Evolutionary conservation across 2,797 vertebrate genomes (phyloP).

Genomic region (Hyperoplus immaculatus): DNA sequence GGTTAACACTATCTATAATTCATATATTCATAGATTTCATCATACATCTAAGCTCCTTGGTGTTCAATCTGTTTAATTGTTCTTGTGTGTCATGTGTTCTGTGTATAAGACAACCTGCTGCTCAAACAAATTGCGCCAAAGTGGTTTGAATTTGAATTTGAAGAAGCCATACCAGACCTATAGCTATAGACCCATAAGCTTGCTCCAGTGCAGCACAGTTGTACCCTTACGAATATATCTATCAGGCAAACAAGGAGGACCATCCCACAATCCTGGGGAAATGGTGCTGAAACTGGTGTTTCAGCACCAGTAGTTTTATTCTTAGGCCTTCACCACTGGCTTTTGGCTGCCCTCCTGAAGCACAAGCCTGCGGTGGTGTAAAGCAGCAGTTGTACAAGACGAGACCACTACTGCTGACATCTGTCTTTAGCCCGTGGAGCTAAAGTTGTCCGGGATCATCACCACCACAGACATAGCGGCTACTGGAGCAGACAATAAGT

Average conservation of each 20-base stretch:
- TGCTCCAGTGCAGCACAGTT: constrained; percentile 34
- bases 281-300: constrained; percentile 72
- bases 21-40: too few relatives aligned
- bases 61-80: too few relatives aligned
- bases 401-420: constrained; percentile 73
- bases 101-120: too few relatives aligned
- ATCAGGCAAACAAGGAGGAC: constrained; percentile 30
- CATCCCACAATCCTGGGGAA: constrained; percentile 51
- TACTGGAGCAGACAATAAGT: constrained; percentile 77
- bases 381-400: constrained; percentile 62
- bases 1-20: too few relatives aligned
- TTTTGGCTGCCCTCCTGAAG: constrained; percentile 73
- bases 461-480: constrained; percentile 75
- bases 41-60: too few relatives aligned
- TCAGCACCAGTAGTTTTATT: constrained; percentile 82
- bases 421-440: constrained; percentile 73
- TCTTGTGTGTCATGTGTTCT: too few relatives aligned
- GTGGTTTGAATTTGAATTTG: too few relatives aligned
- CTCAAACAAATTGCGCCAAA: too few relatives aligned
- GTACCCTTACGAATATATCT: constrained; percentile 46
- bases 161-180: constrained; percentile 44
- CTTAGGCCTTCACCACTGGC: constrained; percentile 73
- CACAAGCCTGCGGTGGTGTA: constrained; percentile 74
- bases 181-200: constrained; percentile 10
- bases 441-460: constrained; percentile 72